Conservation (phyloP, 2,797 vertebrate species). For the Discoglossus pictus region DNA sequence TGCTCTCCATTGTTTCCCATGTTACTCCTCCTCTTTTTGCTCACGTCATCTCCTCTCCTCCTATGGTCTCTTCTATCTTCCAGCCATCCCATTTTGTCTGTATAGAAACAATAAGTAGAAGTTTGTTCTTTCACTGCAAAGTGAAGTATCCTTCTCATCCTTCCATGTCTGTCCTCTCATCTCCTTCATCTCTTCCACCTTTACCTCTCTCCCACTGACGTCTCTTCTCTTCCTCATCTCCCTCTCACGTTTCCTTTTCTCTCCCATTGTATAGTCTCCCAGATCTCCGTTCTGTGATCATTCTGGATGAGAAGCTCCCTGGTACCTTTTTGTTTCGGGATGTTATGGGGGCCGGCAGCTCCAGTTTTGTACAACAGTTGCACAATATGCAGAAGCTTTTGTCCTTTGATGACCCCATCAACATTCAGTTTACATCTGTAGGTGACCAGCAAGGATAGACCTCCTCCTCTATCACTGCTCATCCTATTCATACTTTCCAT, state of each 20-base stretch:
- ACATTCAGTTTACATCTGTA: slow-evolving; percentile 93
- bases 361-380: slow-evolving; percentile 69
- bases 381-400: slow-evolving; percentile 72
- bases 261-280: too few species aligned
- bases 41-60: neutral
- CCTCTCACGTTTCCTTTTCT: too few species aligned
- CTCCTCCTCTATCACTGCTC: too few species aligned
- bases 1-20: neutral
- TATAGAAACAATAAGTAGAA: too few species aligned
- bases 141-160: too few species aligned
- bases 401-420: slow-evolving; percentile 80
- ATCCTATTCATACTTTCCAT: too few species aligned
- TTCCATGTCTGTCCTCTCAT: too few species aligned
- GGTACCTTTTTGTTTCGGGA: slow-evolving; percentile 81
- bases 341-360: slow-evolving; percentile 78
- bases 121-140: too few species aligned
- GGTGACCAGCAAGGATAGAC: too few species aligned
- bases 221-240: slow-evolving; percentile 20
- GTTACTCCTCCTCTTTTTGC: neutral
- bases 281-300: slow-evolving; percentile 78
- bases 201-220: neutral
- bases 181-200: neutral
- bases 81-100: too few species aligned
- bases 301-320: slow-evolving; percentile 74
- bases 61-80: neutral